Conservation (phyloP, 2,888 invertebrate genomes). For the Temnothorax ravouxi region DNA sequence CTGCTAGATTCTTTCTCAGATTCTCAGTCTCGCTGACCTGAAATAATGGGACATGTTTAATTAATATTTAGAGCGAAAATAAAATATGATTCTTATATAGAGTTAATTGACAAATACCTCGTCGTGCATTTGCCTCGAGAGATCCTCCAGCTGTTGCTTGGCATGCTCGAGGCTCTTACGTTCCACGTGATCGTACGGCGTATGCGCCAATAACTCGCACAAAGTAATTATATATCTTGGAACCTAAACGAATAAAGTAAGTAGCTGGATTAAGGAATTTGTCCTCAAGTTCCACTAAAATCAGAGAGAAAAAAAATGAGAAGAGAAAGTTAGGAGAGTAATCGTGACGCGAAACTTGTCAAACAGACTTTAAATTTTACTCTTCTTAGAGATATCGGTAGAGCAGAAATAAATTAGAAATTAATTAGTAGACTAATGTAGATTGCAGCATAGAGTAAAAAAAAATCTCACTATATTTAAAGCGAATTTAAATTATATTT, state of each 20-base stretch:
- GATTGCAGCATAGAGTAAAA: too few relatives aligned
- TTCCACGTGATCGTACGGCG: conserved; percentile 97
- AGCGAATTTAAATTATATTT: background rate
- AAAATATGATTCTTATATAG: background rate
- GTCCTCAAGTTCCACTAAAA: conserved; percentile 30
- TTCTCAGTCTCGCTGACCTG: conserved; percentile 97
- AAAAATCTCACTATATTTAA: background rate
- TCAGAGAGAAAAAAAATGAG: conserved; percentile 13
- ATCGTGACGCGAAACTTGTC: background rate
- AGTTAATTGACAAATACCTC: conserved; percentile 88
- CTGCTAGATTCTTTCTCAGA: conserved; percentile 95
- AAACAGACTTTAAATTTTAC: background rate
- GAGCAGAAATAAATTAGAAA: background rate
- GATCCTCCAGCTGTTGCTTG: conserved; percentile 94
- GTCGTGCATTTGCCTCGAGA: conserved; percentile 95
- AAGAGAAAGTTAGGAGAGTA: conserved; percentile 11
- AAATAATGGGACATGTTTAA: background rate
- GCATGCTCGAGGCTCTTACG: conserved; percentile 95
- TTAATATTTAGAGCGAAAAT: background rate
- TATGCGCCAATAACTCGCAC: conserved; percentile 96
- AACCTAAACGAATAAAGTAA: conserved; percentile 88
- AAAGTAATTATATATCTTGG: conserved; percentile 97
- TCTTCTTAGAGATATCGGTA: background rate
- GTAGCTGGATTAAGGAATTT: conserved; percentile 26
- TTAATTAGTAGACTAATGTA: background rate